Evolutionary conservation across 2,113 vertebrate species (phyloP).

Genomic region (Gallinago media): DNA sequence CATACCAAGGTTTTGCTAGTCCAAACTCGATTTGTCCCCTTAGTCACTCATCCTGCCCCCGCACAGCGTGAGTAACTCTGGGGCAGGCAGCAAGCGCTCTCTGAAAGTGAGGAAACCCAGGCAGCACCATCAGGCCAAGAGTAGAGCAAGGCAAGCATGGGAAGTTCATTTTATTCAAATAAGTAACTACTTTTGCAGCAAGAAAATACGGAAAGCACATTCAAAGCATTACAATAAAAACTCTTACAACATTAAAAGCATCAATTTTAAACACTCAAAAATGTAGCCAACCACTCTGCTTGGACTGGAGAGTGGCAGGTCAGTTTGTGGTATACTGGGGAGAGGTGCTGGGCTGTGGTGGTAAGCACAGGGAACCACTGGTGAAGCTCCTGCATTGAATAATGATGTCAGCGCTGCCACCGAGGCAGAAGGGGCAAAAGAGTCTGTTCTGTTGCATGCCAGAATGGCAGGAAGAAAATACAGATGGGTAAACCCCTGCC

Average conservation of each 20-base stretch:
- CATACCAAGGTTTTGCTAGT: neutral
- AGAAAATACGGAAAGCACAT: neutral
- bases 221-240: neutral
- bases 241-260: neutral
- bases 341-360: neutral
- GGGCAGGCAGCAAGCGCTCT: neutral
- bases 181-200: neutral
- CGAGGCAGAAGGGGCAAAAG: neutral
- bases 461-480: neutral
- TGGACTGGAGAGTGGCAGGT: neutral
- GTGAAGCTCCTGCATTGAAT: fast-evolving
- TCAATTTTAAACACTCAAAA: neutral
- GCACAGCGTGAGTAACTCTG: fast-evolving
- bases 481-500: neutral
- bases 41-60: neutral
- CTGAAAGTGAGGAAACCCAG: fast-evolving
- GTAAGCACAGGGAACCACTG: neutral
- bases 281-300: too few species aligned
- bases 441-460: neutral
- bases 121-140: fast-evolving
- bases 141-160: fast-evolving
- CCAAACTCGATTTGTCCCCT: neutral
- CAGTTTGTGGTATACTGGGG: fast-evolving
- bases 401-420: neutral
- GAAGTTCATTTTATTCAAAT: fast-evolving